Base-by-base conservation (phyloP, 30 jellyfish, hydroid and myxozoan genomes). In the Hydra vulgaris region DNA sequence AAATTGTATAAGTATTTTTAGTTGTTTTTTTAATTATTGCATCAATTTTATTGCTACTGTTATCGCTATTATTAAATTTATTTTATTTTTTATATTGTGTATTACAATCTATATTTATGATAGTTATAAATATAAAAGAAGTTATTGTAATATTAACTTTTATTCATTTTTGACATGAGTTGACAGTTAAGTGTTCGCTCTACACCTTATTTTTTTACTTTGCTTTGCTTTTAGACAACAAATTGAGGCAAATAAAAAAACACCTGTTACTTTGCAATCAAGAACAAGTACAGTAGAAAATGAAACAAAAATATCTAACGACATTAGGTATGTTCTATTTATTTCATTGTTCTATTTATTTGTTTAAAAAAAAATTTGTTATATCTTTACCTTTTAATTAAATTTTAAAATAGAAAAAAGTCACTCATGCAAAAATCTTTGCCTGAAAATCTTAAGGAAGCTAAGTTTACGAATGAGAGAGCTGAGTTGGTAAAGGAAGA, bases 391-490 rank as follows among this genome's bases (percentile, higher is more conserved):
- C 12, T 5, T 40, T 40, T 40, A 3, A 3, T 40, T 40, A 3
- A 40, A 5, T 40, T 40, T 40, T 3, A 40, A 40, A 5, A 3
- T 12, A 40, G 61, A 40, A 40, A 40, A 40, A 40, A 40, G 12
- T 40, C 61, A 40, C 5, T 5, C 12, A 40, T 40, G 8, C 5
- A 40, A 40, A 40, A 40, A 40, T 12, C 61, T 40, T 40, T 12
- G 12, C 61, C 61, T 3, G 61, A 40, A 40, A 40, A 40, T 40
- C 5, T 40, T 12, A 40, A 40, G 61, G 61, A 40, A 12, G 61
- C n/a, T n/a, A n/a, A n/a, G n/a, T n/a, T n/a, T 80, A 40, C 79
- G 72, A 77, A 86, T 67, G 87, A 75, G 81, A 68, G 75, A 1
- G 21, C 79, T 20, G 27, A 27, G 23, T 27, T 23, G 26, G 79